Evolutionary conservation across 2,797 vertebrate species (phyloP).

Genomic region (Galagoides demidoff): DNA sequence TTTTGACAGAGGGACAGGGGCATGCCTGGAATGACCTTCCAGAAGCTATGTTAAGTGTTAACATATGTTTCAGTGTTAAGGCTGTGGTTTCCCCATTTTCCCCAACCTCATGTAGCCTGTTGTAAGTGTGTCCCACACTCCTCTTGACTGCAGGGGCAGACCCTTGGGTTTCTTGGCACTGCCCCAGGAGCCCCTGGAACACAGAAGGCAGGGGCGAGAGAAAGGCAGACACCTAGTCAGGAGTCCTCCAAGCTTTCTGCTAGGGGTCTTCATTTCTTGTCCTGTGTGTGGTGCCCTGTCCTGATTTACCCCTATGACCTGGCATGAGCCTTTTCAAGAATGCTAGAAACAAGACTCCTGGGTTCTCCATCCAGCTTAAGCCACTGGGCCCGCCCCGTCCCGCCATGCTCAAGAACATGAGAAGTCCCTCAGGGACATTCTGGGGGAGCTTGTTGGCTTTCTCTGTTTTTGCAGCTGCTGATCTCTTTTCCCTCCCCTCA

Average conservation of each 20-base stretch:
- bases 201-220: not conserved
- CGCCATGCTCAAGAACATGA: not conserved
- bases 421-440: conserved; percentile 39
- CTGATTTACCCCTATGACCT: conserved; percentile 24
- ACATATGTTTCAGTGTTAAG: not conserved
- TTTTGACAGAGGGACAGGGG: not conserved
- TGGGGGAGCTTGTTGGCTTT: not conserved
- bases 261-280: not conserved
- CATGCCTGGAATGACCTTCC: not conserved
- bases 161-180: not conserved
- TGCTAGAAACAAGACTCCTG: conserved; percentile 54
- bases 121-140: not conserved
- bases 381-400: not conserved
- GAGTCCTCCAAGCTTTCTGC: not conserved
- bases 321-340: conserved; percentile 12
- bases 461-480: conserved; percentile 29
- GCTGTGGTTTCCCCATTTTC: not conserved
- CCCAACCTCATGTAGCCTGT: not conserved
- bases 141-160: not conserved
- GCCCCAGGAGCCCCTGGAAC: too few species aligned
- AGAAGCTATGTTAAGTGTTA: not conserved
- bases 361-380: conserved; percentile 25
- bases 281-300: not conserved
- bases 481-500: not conserved
- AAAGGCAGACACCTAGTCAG: not conserved